phyloP scores from a whole-genome alignment of 2,797 vertebrate species.

The Myripristis murdjan region DNA sequence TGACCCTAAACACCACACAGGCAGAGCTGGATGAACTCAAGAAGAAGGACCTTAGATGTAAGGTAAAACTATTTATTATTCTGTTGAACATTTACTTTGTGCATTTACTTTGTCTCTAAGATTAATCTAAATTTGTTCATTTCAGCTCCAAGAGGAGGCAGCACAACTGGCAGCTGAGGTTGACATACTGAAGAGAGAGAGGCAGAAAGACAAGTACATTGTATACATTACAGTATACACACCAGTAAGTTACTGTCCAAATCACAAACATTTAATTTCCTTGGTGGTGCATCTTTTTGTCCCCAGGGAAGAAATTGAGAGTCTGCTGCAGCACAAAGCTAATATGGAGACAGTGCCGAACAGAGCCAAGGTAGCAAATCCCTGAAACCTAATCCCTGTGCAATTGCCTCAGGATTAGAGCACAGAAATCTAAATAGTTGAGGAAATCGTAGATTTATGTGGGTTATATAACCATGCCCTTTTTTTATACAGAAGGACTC shows the following conservation, averaged over 20 bases:
- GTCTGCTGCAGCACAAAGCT: slow-evolving; percentile 48
- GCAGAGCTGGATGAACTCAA: slow-evolving; percentile 73
- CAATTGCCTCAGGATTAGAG: neutral
- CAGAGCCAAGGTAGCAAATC: slow-evolving; percentile 54
- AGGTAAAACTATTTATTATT: slow-evolving; percentile 48
- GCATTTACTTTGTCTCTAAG: neutral
- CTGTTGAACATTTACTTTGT: neutral
- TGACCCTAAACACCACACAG: slow-evolving; percentile 75
- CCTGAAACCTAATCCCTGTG: neutral
- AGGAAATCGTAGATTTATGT: neutral
- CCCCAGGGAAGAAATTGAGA: slow-evolving; percentile 60
- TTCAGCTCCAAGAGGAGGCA: slow-evolving; percentile 46
- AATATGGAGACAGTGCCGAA: slow-evolving; percentile 39
- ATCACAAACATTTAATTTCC: neutral
- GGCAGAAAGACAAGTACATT: slow-evolving; percentile 46
- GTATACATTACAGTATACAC: neutral
- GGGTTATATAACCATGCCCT: neutral
- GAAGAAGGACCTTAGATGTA: slow-evolving; percentile 49
- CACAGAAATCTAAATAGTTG: neutral
- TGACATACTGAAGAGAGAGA: slow-evolving; percentile 49
- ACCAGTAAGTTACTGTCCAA: neutral
- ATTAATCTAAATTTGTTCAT: neutral
- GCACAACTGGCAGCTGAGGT: slow-evolving; percentile 22
- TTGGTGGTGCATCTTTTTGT: neutral
- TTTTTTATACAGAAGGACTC: slow-evolving; percentile 57